Conservation (phyloP, 2,113 vertebrate species). For the Puffinus mauretanicus region DNA sequence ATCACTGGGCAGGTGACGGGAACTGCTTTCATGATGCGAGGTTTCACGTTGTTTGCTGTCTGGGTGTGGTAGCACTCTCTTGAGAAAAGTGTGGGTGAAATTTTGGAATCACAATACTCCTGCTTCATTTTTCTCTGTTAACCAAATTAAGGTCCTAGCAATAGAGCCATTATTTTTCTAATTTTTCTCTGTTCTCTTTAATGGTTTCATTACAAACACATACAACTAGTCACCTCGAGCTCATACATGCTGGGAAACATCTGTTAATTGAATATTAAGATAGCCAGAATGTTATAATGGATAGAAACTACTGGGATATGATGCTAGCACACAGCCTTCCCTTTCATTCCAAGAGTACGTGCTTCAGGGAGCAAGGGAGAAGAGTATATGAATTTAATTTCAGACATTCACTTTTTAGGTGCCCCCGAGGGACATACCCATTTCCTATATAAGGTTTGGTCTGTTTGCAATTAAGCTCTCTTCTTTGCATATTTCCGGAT, state of each 20-base stretch:
- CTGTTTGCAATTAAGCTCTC: constrained; percentile 79
- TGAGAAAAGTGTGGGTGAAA: constrained; percentile 37
- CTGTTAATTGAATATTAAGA: constrained; percentile 47
- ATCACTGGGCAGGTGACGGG: background rate
- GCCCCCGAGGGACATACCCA: constrained; percentile 62
- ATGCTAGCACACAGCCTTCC: constrained; percentile 32
- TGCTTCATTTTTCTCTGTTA: background rate
- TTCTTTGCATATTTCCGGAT: constrained; percentile 76
- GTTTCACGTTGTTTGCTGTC: background rate
- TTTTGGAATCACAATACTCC: background rate
- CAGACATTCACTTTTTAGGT: constrained; percentile 73
- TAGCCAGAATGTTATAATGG: constrained; percentile 5
- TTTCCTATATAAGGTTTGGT: constrained; percentile 78
- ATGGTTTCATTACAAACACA: constrained; percentile 10
- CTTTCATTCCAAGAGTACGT: constrained; percentile 41
- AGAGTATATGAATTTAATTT: constrained; percentile 65
- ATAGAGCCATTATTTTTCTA: background rate
- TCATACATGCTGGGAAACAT: constrained; percentile 39
- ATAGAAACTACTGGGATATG: constrained; percentile 43
- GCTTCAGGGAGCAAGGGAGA: constrained; percentile 54
- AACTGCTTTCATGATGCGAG: background rate
- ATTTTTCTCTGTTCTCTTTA: constrained; percentile 9
- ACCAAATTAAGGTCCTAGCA: background rate
- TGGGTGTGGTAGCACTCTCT: background rate
- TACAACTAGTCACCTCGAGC: background rate